Percentiles rank a stretch among this genome's conserved stretches.
These are phyloP conservation scores for Trichosurus vulpecula DNA, from an alignment of 2,797 vertebrate genomes.

Conservation along the genomic window DNA sequence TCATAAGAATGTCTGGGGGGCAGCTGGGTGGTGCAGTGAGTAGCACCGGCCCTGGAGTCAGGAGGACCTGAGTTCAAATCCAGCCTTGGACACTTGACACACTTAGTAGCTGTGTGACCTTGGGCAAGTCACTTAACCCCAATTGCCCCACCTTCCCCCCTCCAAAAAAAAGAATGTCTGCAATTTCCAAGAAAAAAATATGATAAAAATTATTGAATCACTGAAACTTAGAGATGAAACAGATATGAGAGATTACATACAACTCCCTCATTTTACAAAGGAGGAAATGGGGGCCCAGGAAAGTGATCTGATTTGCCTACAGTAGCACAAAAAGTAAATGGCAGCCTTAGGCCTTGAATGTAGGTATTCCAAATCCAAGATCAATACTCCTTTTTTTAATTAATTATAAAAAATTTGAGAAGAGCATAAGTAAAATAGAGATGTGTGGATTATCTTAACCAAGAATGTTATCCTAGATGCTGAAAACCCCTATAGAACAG, in stretches of 20 bases:
- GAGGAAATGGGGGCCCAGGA: not conserved
- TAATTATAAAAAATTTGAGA: not conserved
- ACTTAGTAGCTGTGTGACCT: too few species aligned
- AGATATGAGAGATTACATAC: not conserved
- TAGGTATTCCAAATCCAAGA: not conserved
- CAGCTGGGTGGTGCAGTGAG: too few species aligned
- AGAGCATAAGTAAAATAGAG: not conserved
- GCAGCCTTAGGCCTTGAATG: not conserved
- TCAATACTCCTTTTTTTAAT: not conserved
- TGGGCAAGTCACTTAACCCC: too few species aligned
- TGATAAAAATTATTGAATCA: not conserved
- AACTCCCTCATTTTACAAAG: not conserved
- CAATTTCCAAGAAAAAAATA: not conserved
- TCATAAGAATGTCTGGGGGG: not conserved
- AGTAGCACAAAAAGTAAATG: not conserved
- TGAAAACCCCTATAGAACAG: not conserved
- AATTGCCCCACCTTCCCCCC: too few species aligned
- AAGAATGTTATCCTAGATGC: not conserved
- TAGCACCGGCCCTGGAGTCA: too few species aligned
- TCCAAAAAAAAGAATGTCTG: not conserved
- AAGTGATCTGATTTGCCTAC: not conserved
- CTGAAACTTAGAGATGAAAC: not conserved
- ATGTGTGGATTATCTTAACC: not conserved
- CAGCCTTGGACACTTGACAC: too few species aligned
- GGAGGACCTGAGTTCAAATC: too few species aligned